Evolutionary conservation across 1,140 invertebrate species (phyloP).

Genomic region (Rhopalosiphum maidis): DNA sequence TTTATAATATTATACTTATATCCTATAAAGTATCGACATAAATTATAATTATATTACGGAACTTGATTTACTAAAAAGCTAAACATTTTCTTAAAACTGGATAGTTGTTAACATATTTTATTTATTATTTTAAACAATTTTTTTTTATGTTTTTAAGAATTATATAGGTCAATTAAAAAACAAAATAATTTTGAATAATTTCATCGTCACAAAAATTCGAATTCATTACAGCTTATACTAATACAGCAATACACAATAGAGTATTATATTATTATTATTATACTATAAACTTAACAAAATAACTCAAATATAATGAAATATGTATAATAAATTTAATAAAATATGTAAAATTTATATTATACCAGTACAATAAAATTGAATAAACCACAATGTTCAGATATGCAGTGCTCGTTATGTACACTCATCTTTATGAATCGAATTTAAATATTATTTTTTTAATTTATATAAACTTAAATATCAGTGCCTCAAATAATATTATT

Average conservation of each 20-base stretch:
- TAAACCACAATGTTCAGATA: too few relatives aligned
- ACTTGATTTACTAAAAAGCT: not conserved
- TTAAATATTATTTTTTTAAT: not conserved
- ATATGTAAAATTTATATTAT: too few relatives aligned
- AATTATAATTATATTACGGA: not conserved
- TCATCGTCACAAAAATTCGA: not conserved
- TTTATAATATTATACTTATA: too few relatives aligned
- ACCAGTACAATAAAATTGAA: too few relatives aligned
- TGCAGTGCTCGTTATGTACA: too few relatives aligned
- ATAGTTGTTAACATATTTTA: not conserved
- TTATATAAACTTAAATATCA: not conserved
- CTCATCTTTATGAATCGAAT: too few relatives aligned
- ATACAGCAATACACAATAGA: not conserved
- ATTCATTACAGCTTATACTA: not conserved
- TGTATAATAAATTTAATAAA: too few relatives aligned
- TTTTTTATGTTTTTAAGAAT: not conserved
- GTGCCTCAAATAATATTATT: not conserved
- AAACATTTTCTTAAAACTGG: not conserved
- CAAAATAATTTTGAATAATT: not conserved
- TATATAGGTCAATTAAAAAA: not conserved
- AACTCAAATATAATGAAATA: too few relatives aligned
- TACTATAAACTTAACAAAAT: not conserved
- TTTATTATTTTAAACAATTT: not conserved
- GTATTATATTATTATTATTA: not conserved
- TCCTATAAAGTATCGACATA: not conserved